Evolutionary conservation across 2,797 vertebrate genomes (phyloP), one percentile per base, ranked within the genome.

Genomic region (Mionectes olivaceus): DNA sequence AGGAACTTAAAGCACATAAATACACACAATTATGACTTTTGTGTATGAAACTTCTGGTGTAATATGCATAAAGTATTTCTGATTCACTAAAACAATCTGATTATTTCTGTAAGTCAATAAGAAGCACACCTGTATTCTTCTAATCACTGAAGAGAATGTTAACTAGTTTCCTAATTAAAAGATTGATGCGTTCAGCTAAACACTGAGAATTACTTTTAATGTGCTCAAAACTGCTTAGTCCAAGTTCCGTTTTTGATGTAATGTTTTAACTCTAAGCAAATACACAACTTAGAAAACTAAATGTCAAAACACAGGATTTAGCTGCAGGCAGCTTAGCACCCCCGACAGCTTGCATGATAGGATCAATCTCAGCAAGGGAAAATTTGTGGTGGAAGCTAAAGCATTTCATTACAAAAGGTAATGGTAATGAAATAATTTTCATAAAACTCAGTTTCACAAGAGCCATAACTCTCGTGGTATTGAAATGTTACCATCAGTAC

Each of bases 341-440:
- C 27, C 67, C 59, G n/a, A 41, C 39, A 63, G 33, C 32, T 28
- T 37, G 4, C 0, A 0, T 43, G 28, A 53, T 43, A 32, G 21
- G 32, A 59, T 19, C 21, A 24, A 14, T 27, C 35, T 70, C 61
- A 33, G 28, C 17, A 76, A 10, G 13, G 67, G 37, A 87, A 63
- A 43, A 69, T 10, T 18, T 56, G 32, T 44, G 27, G 47, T 32
- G 17, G 22, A 87, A 92, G 27, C 4, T 27, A 32, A 5, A 69
- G 6, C 14, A 69, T 60, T 60, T 69, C n/a, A n/a, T 39, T 50
- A 49, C 19, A 71, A 73, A 73, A 83, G 7, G 21, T 19, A 78
- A 74, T 10, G 7, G 17, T 10, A 64, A 5, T 11, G 14, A 67
- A 80, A 76, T 32, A 8, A 25, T 69, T 47, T 81, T 41, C 5